These are phyloP conservation scores for Onychomys torridus DNA, from an alignment of 2,797 vertebrate genomes.

Conservation along the genomic window DNA sequence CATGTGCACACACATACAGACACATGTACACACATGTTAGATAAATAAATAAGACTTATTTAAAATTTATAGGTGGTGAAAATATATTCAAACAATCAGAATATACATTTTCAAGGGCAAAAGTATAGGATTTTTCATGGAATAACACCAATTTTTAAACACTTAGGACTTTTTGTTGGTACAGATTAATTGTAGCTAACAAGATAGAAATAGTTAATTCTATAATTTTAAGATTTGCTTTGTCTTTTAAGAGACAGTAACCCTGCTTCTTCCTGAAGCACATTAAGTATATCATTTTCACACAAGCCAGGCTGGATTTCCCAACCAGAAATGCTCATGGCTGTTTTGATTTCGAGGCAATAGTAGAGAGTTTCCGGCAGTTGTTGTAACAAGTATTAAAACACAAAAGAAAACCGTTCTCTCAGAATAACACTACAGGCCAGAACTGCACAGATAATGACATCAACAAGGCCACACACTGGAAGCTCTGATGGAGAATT, in stretches of 20 bases:
- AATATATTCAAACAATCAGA: background rate
- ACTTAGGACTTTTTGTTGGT: background rate
- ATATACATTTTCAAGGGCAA: background rate
- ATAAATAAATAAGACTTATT: background rate
- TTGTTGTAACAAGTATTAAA: background rate
- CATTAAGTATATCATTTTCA: background rate
- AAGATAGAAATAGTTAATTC: background rate
- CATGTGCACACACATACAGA: background rate
- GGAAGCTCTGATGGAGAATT: background rate
- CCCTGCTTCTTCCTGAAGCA: background rate
- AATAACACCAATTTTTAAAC: background rate
- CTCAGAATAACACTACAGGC: background rate
- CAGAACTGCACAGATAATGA: background rate
- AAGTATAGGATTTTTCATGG: slow-evolving; percentile 32
- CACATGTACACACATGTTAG: background rate
- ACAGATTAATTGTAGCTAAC: background rate
- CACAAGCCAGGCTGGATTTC: background rate
- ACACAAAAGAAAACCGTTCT: background rate
- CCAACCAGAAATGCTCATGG: background rate
- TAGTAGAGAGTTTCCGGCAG: slow-evolving; percentile 12
- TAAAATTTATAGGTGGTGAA: slow-evolving; percentile 10
- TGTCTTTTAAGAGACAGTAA: background rate
- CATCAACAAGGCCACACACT: background rate
- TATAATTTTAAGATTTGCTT: slow-evolving; percentile 9
- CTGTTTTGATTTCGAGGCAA: slow-evolving; percentile 3